phyloP scores from a whole-genome alignment of 2,888 invertebrate genomes.

The Sepioteuthis lessoniana region DNA sequence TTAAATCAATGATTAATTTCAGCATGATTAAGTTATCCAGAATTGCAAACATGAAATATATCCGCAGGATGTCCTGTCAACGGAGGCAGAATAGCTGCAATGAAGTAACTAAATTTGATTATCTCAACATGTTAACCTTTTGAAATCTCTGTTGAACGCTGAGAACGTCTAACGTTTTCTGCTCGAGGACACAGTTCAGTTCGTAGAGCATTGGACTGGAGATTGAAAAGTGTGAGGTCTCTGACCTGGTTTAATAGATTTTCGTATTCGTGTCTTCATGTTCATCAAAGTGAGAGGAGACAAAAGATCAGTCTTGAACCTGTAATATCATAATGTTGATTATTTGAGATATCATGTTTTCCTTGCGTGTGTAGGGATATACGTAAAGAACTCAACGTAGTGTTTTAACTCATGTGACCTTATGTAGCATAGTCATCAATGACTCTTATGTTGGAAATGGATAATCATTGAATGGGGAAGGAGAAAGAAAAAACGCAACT shows the following conservation, averaged over 20 bases:
- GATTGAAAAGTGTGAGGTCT: not conserved
- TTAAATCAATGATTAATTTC: slow-evolving; percentile 23
- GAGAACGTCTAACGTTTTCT: not conserved
- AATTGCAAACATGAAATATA: slow-evolving; percentile 1
- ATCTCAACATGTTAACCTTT: slow-evolving; percentile 14
- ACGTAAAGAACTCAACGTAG: too few species aligned
- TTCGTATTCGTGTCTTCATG: too few species aligned
- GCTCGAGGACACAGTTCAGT: not conserved
- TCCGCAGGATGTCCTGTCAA: not conserved
- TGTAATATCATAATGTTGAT: too few species aligned
- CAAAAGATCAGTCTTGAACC: too few species aligned
- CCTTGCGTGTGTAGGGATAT: too few species aligned
- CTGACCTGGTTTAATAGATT: not conserved
- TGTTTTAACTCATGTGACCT: too few species aligned
- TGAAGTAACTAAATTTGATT: not conserved
- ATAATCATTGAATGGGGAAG: too few species aligned
- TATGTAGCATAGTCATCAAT: too few species aligned
- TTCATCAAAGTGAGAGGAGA: too few species aligned
- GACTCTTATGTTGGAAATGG: too few species aligned
- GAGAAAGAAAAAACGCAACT: too few species aligned
- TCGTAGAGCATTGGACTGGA: not conserved
- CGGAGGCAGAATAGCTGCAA: slow-evolving; percentile 11
- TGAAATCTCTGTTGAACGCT: not conserved
- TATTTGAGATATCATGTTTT: too few species aligned
- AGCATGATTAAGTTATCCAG: not conserved